Evolutionary conservation across 2,888 invertebrate species (phyloP), one percentile per base, ranked within the genome.

Genomic region (Boloria selene): DNA sequence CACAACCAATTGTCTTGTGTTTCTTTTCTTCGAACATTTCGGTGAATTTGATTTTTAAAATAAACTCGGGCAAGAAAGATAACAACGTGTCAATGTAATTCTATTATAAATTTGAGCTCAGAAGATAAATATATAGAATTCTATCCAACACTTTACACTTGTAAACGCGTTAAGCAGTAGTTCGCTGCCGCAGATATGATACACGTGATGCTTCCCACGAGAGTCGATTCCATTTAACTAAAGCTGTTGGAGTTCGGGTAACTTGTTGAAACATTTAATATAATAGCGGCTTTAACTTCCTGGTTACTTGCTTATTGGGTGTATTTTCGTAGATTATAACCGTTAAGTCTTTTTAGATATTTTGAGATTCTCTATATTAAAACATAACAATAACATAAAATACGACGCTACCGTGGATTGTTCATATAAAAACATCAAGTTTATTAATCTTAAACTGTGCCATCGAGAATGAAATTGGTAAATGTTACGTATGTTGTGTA

Each of bases 241-340:
- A 67, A 67, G 51, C 63, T 67, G 67, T 58, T 56, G 38, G 62
- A 58, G 47, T 51, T 45, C 50, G 56, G 50, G 65, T 56, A 53
- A 66, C 66, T 66, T 66, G 66, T 66, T 66, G 62, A 66, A 66
- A 66, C 61, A 62, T 62, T 66, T 66, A 66, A 61, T 61, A 62
- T 66, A 66, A 66, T 66, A 66, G 65, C 56, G 44, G 52, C 56
- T 52, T 58, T 56, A 58, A 62, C 52, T 62, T 56, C 56, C 49
- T 58, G 26, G 61, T 38, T 51, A 47, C 58, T 52, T 44, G 22
- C 51, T 52, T 44, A 31, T 59, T 45, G 51, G 56, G 42, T 22
- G 63, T 64, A 42, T 31, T 56, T 56, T 31, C 56, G 13, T 58
- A 64, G 58, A 64, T 64, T 64, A 31, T 7, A 4, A 44, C 18